These are phyloP conservation scores for Aspidiotus destructor DNA, from an alignment of 2,888 invertebrate genomes.

Conservation along the genomic window DNA sequence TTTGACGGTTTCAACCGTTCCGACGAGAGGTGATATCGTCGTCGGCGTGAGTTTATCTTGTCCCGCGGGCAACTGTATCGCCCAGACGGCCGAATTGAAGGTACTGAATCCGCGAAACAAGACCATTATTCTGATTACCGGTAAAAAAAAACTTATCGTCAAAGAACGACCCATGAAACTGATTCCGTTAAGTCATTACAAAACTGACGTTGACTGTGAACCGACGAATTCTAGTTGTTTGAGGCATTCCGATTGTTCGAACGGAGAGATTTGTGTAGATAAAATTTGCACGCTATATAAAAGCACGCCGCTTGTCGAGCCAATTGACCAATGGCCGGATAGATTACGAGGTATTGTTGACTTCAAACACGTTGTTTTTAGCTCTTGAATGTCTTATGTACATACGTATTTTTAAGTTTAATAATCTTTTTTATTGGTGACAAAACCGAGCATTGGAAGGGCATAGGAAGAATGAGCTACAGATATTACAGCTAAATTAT, in stretches of 20 bases:
- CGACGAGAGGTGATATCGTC: too few relatives aligned
- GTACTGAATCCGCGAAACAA: conserved; percentile 16
- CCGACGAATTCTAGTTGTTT: conserved; percentile 20
- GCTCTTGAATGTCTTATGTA: not conserved
- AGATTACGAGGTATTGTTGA: conserved; percentile 23
- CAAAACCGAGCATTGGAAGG: too few relatives aligned
- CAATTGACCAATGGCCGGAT: conserved; percentile 34
- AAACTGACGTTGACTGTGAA: conserved; percentile 3
- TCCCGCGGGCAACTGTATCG: conserved; percentile 10
- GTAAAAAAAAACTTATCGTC: not conserved
- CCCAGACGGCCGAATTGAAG: conserved; percentile 5
- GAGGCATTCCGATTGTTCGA: conserved; percentile 25
- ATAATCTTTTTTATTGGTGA: too few relatives aligned
- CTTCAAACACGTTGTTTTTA: not conserved
- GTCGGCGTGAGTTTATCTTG: too few relatives aligned
- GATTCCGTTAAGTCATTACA: not conserved
- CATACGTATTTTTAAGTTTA: too few relatives aligned
- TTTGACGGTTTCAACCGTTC: not conserved
- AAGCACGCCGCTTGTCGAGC: conserved; percentile 49
- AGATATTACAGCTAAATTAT: too few relatives aligned
- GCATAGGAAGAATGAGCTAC: too few relatives aligned
- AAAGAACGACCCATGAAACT: not conserved
- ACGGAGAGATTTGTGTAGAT: conserved; percentile 22
- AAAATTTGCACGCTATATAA: conserved; percentile 57
- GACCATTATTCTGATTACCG: conserved; percentile 4